phyloP scores from a whole-genome alignment of 2,888 invertebrate species.

The Spodoptera exigua region DNA sequence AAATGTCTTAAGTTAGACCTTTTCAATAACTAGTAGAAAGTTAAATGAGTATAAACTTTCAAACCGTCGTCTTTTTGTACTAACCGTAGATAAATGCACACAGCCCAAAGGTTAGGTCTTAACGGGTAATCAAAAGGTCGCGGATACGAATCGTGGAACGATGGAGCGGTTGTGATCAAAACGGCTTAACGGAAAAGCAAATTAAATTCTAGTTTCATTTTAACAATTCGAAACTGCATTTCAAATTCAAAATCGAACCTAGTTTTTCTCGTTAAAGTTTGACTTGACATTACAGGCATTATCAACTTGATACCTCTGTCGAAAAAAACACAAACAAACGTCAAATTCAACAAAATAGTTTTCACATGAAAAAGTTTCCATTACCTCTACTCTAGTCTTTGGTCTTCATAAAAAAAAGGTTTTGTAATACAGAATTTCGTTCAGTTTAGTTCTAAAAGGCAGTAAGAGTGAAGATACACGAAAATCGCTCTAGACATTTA shows the following conservation, averaged over 20 bases:
- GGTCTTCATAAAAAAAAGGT: not conserved
- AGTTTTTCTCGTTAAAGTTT: not conserved
- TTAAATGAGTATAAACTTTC: conserved; percentile 32
- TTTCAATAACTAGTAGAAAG: conserved; percentile 29
- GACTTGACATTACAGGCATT: conserved; percentile 4
- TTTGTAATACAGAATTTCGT: not conserved
- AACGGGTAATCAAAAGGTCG: conserved; percentile 43
- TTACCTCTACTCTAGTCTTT: not conserved
- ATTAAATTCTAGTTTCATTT: conserved; percentile 1
- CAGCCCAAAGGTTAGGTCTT: conserved; percentile 39
- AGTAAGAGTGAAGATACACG: conserved; percentile 13
- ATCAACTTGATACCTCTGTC: not conserved
- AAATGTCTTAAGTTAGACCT: not conserved
- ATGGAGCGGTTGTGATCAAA: conserved; percentile 8
- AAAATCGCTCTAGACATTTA: conserved; percentile 50
- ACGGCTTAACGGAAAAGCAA: conserved; percentile 25
- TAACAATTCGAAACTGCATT: not conserved
- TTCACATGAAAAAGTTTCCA: conserved; percentile 12
- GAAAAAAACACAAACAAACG: conserved; percentile 14
- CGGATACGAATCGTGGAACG: conserved; percentile 36
- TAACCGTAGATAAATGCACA: conserved; percentile 18
- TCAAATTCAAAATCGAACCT: not conserved
- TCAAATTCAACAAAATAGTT: conserved; percentile 1
- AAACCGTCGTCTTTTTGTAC: conserved; percentile 16
- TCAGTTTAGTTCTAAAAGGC: conserved; percentile 9